Conservation (phyloP, 2,113 vertebrate species). For the Pantherophis guttatus region DNA sequence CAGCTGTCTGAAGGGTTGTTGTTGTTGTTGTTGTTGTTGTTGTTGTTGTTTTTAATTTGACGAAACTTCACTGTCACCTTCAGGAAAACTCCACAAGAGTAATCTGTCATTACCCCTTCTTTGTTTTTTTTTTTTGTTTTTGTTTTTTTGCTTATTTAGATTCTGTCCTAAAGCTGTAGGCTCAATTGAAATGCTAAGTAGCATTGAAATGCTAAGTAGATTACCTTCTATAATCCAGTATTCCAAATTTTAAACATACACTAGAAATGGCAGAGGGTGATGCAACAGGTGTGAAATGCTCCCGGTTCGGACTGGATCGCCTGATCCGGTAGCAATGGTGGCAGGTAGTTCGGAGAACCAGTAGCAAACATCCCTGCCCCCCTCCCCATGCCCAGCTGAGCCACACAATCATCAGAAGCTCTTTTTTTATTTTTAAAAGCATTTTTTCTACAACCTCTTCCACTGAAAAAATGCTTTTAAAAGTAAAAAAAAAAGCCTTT, state of each 20-base stretch:
- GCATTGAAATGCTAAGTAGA: background rate
- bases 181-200: background rate
- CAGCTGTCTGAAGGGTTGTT: background rate
- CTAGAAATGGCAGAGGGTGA: background rate
- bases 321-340: no score
- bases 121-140: background rate
- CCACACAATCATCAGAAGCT: no score
- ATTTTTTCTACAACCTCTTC: no score
- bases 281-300: background rate
- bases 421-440: no score
- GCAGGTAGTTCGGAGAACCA: no score
- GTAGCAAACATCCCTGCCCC: no score
- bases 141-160: background rate
- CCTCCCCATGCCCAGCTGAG: no score
- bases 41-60: background rate
- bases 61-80: background rate
- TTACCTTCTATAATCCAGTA: background rate
- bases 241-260: background rate
- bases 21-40: background rate
- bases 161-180: background rate
- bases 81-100: background rate
- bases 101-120: background rate
- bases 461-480: no score
- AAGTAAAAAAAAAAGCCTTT: no score
- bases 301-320: no score